Evolutionary conservation across 2,888 invertebrate genomes (phyloP).

Genomic region (Drosophila mettleri): DNA sequence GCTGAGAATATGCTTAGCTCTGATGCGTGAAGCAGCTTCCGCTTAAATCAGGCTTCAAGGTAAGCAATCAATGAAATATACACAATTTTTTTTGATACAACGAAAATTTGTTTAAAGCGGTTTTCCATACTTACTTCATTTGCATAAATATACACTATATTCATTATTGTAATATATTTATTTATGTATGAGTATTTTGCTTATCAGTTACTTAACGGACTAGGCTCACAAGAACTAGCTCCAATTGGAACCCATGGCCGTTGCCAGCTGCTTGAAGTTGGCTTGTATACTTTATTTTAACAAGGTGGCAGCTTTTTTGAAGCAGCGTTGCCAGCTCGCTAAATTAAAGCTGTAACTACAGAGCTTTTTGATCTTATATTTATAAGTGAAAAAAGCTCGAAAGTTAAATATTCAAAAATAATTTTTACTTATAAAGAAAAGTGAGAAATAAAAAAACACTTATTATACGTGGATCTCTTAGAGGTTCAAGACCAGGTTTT

Average conservation of each 20-base stretch:
- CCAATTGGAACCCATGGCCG: slow-evolving; percentile 3
- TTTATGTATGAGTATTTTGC: not conserved
- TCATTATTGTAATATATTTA: not conserved
- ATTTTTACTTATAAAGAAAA: not conserved
- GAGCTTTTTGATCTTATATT: not conserved
- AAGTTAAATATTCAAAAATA: not conserved
- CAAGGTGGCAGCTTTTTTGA: slow-evolving; percentile 13
- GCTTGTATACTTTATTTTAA: not conserved
- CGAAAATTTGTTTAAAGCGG: not conserved
- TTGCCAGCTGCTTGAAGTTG: slow-evolving; percentile 12
- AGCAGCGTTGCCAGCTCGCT: slow-evolving; percentile 17
- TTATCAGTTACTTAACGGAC: slow-evolving; percentile 2
- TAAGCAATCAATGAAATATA: not conserved
- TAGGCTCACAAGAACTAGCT: not conserved
- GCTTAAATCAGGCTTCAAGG: slow-evolving; percentile 40
- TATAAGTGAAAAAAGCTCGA: not conserved
- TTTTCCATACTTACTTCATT: too few relatives aligned
- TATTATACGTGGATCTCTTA: too few relatives aligned
- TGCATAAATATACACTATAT: not conserved
- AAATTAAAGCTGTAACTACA: not conserved
- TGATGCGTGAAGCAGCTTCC: slow-evolving; percentile 41
- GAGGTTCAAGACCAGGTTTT: too few relatives aligned
- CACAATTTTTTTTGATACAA: too few relatives aligned
- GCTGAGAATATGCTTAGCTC: slow-evolving; percentile 22
- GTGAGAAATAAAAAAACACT: too few relatives aligned